A percentile compares a stretch with the other conserved stretches of the same genome.
These are phyloP conservation scores for Pseudotriccus pelzelni DNA, from an alignment of 2,797 vertebrate genomes.

Conservation along the genomic window DNA sequence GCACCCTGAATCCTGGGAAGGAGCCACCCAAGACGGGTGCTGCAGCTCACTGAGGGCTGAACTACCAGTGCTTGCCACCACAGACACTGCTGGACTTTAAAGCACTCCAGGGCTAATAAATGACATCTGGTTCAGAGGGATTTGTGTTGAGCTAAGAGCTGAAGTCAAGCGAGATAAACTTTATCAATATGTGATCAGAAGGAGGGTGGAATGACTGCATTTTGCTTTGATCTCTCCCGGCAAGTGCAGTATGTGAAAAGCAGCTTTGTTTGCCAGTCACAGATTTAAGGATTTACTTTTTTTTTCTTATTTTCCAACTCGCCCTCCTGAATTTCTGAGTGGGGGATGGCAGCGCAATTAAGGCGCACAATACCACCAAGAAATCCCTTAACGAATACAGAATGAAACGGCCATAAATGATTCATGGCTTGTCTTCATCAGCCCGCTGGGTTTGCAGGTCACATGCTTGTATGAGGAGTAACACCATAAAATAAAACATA, in stretches of 20 bases:
- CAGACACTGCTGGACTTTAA: neutral
- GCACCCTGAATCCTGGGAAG: neutral
- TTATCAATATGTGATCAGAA: conserved; percentile 68
- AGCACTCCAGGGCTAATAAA: neutral
- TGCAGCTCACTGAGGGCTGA: neutral
- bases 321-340: conserved; percentile 17
- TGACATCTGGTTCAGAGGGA: neutral
- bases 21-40: neutral
- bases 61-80: neutral
- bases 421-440: conserved; percentile 55
- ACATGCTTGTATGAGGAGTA: neutral
- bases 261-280: neutral
- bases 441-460: conserved; percentile 12
- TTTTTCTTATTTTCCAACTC: neutral
- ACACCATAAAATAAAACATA: neutral
- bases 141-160: conserved; percentile 13
- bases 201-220: neutral
- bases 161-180: conserved; percentile 1
- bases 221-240: conserved; percentile 40
- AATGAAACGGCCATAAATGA: conserved; percentile 66
- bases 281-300: neutral
- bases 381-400: conserved; percentile 60
- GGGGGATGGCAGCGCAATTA: conserved; percentile 50
- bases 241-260: neutral
- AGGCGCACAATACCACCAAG: conserved; percentile 27